Base-by-base conservation (phyloP, 2,888 invertebrate species). In the Xestia c-nigrum region DNA sequence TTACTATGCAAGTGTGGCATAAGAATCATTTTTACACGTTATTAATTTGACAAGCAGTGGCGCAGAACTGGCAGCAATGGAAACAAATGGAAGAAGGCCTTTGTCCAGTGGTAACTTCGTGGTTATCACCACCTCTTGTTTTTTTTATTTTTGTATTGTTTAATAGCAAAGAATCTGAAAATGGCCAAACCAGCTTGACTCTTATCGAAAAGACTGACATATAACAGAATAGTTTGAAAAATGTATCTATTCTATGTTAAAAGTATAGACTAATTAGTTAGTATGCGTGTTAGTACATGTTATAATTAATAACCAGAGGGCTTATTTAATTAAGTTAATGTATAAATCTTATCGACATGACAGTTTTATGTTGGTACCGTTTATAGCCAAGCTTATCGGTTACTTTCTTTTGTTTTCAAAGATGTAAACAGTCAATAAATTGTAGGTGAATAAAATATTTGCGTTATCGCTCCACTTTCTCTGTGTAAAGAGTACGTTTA, bases 381-480 rank as follows among this genome's bases (percentile, higher is more conserved):
- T 83, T 66, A 61, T 57, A 52, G 66, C 47, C 14, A 38, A 3
- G 74, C 57, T 80, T 78, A 78, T 78, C 65, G 46, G 40, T 21
- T 52, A 69, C 38, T 72, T 81, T 76, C 81, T 78, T 77, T 68
- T 81, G 68, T 68, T 74, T 74, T 71, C 52, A 78, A 46, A 61
- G 19, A 38, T 43, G 31, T 72, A 63, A 68, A 80, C 57, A 57
- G 67, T 38, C 16, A 43, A 74, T 81, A 80, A 46, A 73, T 10
- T 46, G 21, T 24, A 38, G 7, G 19, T 50, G 24, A n/a, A 38
- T 46, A 38, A 31, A 38, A 24, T 52, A 59, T 81, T 78, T 46
- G 16, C 14, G 2, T 46, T 73, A 71, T 43, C 21, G 52, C 16
- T 31, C 12, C 5, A 12, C n/a, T 61, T 52, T 70, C 50, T 50